These are phyloP conservation scores for Lepidocyrtinus sp. DNA, from an alignment of 2,888 invertebrate species.

Conservation along the genomic window DNA sequence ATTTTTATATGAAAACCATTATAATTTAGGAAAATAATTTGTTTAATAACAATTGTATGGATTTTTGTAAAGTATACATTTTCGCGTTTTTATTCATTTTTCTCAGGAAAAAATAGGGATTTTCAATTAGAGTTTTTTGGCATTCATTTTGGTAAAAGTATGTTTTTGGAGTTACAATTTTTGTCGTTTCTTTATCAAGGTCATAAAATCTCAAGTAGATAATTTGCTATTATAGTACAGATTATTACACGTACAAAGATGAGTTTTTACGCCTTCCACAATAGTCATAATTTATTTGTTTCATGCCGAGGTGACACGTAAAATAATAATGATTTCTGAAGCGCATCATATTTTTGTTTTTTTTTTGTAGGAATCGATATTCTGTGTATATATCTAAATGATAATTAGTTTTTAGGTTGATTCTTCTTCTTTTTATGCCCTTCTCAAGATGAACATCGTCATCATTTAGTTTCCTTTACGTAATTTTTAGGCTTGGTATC, in stretches of 20 bases:
- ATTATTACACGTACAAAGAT: slow-evolving; percentile 10
- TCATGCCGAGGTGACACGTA: slow-evolving; percentile 7
- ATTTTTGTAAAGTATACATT: slow-evolving; percentile 19
- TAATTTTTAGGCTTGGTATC: slow-evolving; percentile 10
- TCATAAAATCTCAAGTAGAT: slow-evolving; percentile 31
- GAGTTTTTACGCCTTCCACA: background rate
- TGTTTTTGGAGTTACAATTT: slow-evolving; percentile 19
- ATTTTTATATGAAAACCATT: background rate
- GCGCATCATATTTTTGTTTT: background rate
- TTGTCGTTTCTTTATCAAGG: slow-evolving; percentile 35
- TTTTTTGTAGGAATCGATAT: background rate
- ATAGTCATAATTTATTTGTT: slow-evolving; percentile 10
- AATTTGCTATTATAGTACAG: slow-evolving; percentile 20
- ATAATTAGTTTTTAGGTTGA: slow-evolving; percentile 10
- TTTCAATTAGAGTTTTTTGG: slow-evolving; percentile 43
- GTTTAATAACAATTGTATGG: background rate
- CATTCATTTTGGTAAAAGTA: slow-evolving; percentile 44
- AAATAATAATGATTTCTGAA: background rate
- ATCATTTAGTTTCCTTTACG: background rate
- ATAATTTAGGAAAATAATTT: background rate
- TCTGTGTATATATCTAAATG: slow-evolving; percentile 10
- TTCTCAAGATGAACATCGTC: slow-evolving; percentile 8
- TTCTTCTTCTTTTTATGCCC: slow-evolving; percentile 10
- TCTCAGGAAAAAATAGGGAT: slow-evolving; percentile 55
- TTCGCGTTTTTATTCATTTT: slow-evolving; percentile 45